Percentiles rank a stretch among this genome's conserved stretches.
These are phyloP conservation scores for Hydra vulgaris DNA, from an alignment of 30 jellyfish, hydroid and myxozoan genomes.

Conservation along the genomic window DNA sequence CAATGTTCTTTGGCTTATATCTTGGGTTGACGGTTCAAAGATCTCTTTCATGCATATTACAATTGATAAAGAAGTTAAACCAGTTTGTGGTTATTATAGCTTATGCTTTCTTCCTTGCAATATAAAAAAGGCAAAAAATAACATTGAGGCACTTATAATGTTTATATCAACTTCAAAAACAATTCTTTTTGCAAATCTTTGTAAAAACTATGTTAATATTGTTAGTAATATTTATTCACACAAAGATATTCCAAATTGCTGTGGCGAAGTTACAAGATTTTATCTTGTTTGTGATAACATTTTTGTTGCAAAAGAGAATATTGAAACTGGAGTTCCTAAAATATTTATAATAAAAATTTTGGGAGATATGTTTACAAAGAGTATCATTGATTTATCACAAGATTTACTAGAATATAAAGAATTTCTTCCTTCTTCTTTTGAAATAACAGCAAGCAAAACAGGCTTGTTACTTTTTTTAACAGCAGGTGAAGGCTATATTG, in stretches of 20 bases:
- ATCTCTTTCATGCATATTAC: not conserved
- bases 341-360: not conserved
- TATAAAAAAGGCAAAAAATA: not conserved
- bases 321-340: not conserved
- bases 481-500: constrained; percentile 10
- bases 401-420: constrained; percentile 2
- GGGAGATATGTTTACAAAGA: not conserved
- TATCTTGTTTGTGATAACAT: not conserved
- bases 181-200: not conserved
- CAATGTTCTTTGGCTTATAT: not conserved
- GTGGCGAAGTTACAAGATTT: not conserved
- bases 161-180: not conserved
- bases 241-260: not conserved
- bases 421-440: constrained; percentile 3
- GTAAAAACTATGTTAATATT: not conserved
- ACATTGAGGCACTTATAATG: not conserved
- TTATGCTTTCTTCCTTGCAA: not conserved
- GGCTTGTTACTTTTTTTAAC: not conserved
- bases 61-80: not conserved
- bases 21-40: not conserved
- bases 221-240: not conserved
- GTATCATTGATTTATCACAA: constrained; percentile 6
- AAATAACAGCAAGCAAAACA: not conserved
- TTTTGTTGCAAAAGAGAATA: not conserved
- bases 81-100: not conserved